These are phyloP conservation scores for Coleophora flavipennella DNA, from an alignment of 2,888 invertebrate genomes.

Conservation along the genomic window DNA sequence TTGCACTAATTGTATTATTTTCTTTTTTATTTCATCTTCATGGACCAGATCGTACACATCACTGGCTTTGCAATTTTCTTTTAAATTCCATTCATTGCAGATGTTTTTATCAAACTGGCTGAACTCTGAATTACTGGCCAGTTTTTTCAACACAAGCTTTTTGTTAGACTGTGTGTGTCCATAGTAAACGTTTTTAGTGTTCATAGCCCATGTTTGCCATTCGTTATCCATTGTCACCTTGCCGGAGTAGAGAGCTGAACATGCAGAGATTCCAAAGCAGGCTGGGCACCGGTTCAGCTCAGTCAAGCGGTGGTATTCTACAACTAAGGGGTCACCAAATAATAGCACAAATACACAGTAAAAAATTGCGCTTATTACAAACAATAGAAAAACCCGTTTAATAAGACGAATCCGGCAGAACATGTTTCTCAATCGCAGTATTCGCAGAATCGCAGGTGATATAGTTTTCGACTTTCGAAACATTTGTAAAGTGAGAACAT, in stretches of 20 bases:
- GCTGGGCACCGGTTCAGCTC: constrained; percentile 78
- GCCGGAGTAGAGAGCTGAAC: constrained; percentile 73
- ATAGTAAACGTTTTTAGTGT: constrained; percentile 82
- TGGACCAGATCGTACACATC: constrained; percentile 22
- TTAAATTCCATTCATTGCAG: constrained; percentile 58
- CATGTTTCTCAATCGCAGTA: no score
- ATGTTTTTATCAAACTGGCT: constrained; percentile 69
- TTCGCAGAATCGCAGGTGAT: no score
- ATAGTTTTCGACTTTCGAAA: no score
- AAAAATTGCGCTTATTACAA: constrained; percentile 30
- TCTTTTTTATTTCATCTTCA: not conserved
- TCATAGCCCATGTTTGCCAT: constrained; percentile 47
- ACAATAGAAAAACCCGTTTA: constrained; percentile 35
- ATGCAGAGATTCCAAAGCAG: constrained; percentile 80
- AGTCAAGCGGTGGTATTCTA: constrained; percentile 47
- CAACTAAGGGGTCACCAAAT: constrained; percentile 48
- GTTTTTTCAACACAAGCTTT: constrained; percentile 79
- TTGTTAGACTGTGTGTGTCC: constrained; percentile 52
- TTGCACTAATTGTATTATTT: not conserved
- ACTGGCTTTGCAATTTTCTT: constrained; percentile 53
- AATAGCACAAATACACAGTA: constrained; percentile 42
- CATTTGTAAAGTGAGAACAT: no score
- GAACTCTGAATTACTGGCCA: constrained; percentile 77
- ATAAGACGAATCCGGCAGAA: constrained; percentile 25
- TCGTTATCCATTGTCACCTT: constrained; percentile 44